Percentiles rank a stretch among this genome's conserved stretches.
Conservation (phyloP, 1,140 invertebrate genomes). For the Bombus balteatus region DNA sequence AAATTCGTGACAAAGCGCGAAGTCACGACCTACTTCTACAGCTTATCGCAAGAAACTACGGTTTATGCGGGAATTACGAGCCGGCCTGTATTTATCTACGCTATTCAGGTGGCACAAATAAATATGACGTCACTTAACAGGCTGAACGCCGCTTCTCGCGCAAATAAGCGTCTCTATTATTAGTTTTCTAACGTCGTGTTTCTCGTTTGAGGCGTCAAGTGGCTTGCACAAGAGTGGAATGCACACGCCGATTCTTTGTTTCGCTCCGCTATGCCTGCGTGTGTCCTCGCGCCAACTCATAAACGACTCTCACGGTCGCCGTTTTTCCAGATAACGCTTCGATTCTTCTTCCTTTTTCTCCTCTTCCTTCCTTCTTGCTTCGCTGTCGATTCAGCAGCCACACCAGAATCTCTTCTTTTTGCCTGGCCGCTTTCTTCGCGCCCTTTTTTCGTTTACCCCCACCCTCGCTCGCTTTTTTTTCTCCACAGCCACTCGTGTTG, state of each 20-base stretch:
- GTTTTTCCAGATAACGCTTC: conserved; percentile 36
- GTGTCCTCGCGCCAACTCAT: neutral
- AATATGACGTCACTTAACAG: conserved; percentile 19
- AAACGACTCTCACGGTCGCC: conserved; percentile 3
- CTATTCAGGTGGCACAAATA: conserved; percentile 26
- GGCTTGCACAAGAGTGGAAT: conserved; percentile 17
- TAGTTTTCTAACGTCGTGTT: conserved; percentile 44
- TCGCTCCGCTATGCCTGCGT: neutral
- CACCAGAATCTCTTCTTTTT: neutral
- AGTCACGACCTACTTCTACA: neutral
- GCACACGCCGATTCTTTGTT: conserved; percentile 4
- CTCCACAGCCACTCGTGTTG: no score
- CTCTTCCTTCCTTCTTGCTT: neutral
- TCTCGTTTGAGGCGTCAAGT: conserved; percentile 50
- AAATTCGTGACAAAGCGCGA: neutral
- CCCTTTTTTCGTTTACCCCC: conserved; percentile 6
- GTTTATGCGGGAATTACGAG: neutral
- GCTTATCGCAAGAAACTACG: neutral
- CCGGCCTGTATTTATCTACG: conserved; percentile 21
- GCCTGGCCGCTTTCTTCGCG: conserved; percentile 38
- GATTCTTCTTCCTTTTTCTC: conserved; percentile 9
- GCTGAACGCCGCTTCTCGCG: conserved; percentile 12
- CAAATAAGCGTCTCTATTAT: conserved; percentile 44
- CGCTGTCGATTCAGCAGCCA: conserved; percentile 8
- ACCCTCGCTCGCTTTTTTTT: neutral